Evolutionary conservation across 2,888 invertebrate genomes (phyloP).

Genomic region (Dioctria rufipes): DNA sequence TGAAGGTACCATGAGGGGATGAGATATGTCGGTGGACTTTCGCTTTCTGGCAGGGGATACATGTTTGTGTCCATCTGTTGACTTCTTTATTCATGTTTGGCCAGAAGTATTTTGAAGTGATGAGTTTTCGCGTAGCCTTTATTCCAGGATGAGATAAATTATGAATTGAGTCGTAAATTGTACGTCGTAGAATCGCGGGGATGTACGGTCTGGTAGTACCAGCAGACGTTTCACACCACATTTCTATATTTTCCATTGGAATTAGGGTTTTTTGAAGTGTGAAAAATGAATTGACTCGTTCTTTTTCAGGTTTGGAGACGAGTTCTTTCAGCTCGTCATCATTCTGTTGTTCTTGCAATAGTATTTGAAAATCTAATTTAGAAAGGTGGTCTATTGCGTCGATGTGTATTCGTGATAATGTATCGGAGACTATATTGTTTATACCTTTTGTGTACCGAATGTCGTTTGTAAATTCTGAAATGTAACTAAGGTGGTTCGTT

Average conservation of each 20-base stretch:
- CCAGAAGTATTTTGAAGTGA: background rate
- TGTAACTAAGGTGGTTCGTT: background rate
- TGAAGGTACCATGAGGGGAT: slow-evolving; percentile 5
- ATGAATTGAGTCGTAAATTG: background rate
- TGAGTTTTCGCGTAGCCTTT: slow-evolving; percentile 9
- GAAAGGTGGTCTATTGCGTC: background rate
- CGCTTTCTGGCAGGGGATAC: slow-evolving; percentile 2
- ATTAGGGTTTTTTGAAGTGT: background rate
- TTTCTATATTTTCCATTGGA: background rate
- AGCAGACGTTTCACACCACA: slow-evolving; percentile 24
- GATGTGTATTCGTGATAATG: background rate
- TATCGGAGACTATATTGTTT: slow-evolving; percentile 34
- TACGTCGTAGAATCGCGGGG: background rate
- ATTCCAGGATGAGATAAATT: slow-evolving; percentile 29
- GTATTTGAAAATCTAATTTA: too few species aligned
- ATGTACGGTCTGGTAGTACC: slow-evolving; percentile 17
- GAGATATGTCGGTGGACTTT: slow-evolving; percentile 46
- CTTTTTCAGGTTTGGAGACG: background rate
- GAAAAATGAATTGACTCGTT: background rate
- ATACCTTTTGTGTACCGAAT: slow-evolving; percentile 17
- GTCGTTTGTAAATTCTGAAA: slow-evolving; percentile 19
- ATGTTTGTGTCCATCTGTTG: too few species aligned
- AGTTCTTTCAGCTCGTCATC: background rate
- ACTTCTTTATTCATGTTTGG: too few species aligned
- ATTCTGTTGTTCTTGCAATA: background rate